These are phyloP conservation scores for Sarcophaga rosellei DNA, from an alignment of 2,888 invertebrate species.

Conservation along the genomic window DNA sequence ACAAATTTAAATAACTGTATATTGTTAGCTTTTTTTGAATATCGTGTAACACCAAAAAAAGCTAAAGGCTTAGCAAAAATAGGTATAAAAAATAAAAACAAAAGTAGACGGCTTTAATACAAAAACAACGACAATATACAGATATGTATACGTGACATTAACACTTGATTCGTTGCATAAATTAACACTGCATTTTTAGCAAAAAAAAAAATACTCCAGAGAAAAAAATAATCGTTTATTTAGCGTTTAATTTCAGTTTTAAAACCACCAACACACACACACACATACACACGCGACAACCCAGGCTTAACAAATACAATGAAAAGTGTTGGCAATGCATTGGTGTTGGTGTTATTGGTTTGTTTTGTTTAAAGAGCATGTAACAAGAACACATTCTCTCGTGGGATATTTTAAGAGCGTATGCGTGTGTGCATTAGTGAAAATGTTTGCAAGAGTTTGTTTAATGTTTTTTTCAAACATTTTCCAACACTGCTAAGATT, in stretches of 20 bases:
- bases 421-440: not conserved
- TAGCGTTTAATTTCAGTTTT: constrained; percentile 53
- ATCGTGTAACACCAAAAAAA: constrained; percentile 22
- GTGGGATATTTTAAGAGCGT: not conserved
- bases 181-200: constrained; percentile 66
- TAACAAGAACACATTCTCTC: not conserved
- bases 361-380: not conserved
- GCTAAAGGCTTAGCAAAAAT: constrained; percentile 38
- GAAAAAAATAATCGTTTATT: constrained; percentile 23
- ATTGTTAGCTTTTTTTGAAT: constrained; percentile 24
- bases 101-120: constrained; percentile 5
- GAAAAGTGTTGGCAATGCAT: no score
- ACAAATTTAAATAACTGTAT: constrained; percentile 45
- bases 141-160: constrained; percentile 64
- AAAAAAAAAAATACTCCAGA: not conserved
- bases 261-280: not conserved
- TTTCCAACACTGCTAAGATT: constrained; percentile 49
- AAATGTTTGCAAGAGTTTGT: not conserved
- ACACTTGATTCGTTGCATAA: constrained; percentile 69
- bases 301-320: no score
- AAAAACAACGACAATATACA: not conserved
- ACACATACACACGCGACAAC: no score
- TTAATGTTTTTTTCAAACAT: constrained; percentile 46
- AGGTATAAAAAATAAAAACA: constrained; percentile 18
- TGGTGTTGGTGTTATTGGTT: not conserved